phyloP scores from a whole-genome alignment of 2,888 invertebrate genomes.

The Orchesella flavescens region DNA sequence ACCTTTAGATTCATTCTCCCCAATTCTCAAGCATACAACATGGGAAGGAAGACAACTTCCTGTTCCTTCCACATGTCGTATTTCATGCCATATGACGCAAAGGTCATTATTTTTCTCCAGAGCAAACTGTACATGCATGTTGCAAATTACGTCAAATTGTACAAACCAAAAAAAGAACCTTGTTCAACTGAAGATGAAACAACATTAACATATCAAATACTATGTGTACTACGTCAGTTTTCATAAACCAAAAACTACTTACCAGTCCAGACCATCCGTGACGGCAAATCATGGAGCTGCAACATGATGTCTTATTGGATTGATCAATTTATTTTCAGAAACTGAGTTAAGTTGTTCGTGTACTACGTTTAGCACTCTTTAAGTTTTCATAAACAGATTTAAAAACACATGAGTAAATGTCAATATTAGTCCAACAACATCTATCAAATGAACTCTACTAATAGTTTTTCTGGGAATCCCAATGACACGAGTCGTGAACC shows the following conservation, averaged over 20 bases:
- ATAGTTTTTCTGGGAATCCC: too few relatives aligned
- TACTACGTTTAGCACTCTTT: not conserved
- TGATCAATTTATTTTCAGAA: conserved; percentile 21
- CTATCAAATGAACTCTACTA: too few relatives aligned
- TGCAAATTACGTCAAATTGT: conserved; percentile 25
- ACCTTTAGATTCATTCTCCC: conserved; percentile 30
- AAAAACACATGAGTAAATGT: not conserved
- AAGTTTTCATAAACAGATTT: not conserved
- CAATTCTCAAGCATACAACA: conserved; percentile 54
- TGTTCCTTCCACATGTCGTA: conserved; percentile 50
- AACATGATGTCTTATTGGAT: conserved; percentile 62
- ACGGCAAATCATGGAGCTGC: conserved; percentile 71
- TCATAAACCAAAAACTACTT: conserved; percentile 37
- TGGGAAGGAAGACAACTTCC: conserved; percentile 56
- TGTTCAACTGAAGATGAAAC: not conserved
- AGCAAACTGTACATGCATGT: conserved; percentile 4
- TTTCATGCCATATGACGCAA: conserved; percentile 52
- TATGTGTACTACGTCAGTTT: not conserved
- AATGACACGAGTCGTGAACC: too few relatives aligned
- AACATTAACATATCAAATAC: not conserved
- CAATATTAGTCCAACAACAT: not conserved
- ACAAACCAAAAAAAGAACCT: not conserved
- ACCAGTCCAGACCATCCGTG: conserved; percentile 72
- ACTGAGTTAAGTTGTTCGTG: not conserved
- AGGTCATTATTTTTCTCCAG: conserved; percentile 37